Percentiles rank a stretch among this genome's conserved stretches.
phyloP scores from a whole-genome alignment of 2,797 vertebrate genomes.

The Megalops cyprinoides region DNA sequence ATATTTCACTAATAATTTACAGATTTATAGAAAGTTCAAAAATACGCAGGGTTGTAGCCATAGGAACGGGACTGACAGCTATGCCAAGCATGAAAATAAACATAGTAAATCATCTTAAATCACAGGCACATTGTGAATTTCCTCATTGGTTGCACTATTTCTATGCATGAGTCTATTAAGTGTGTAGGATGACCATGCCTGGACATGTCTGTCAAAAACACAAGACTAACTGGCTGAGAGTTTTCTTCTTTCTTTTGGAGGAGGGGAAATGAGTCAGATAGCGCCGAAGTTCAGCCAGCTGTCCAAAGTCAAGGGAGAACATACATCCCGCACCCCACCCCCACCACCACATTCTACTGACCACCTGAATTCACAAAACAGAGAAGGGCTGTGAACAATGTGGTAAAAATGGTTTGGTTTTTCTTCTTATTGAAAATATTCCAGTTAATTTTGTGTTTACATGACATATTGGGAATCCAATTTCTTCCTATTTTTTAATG shows the following conservation, averaged over 20 bases:
- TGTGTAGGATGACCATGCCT: slow-evolving; percentile 41
- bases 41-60: neutral
- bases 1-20: neutral
- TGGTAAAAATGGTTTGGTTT: slow-evolving; percentile 47
- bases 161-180: slow-evolving; percentile 32
- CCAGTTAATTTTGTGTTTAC: slow-evolving; percentile 66
- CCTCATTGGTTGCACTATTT: slow-evolving; percentile 33
- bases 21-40: neutral
- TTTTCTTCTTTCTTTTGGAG: slow-evolving; percentile 24
- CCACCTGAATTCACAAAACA: slow-evolving; percentile 56
- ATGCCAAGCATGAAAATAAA: too few species aligned
- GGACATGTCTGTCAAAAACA: slow-evolving; percentile 38
- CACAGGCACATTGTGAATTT: slow-evolving; percentile 23
- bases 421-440: neutral
- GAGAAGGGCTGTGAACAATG: slow-evolving; percentile 54
- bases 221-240: slow-evolving; percentile 56
- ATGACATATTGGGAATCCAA: too few species aligned
- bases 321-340: too few species aligned
- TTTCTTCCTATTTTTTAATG: neutral
- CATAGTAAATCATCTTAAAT: slow-evolving; percentile 13
- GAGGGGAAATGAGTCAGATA: slow-evolving; percentile 54
- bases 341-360: slow-evolving; percentile 59
- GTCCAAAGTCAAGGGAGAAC: slow-evolving; percentile 66
- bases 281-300: slow-evolving; percentile 67
- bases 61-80: neutral